Evolutionary conservation across 2,888 invertebrate species (phyloP), one percentile per base, ranked within the genome.

Genomic region (Endotricha flammealis): DNA sequence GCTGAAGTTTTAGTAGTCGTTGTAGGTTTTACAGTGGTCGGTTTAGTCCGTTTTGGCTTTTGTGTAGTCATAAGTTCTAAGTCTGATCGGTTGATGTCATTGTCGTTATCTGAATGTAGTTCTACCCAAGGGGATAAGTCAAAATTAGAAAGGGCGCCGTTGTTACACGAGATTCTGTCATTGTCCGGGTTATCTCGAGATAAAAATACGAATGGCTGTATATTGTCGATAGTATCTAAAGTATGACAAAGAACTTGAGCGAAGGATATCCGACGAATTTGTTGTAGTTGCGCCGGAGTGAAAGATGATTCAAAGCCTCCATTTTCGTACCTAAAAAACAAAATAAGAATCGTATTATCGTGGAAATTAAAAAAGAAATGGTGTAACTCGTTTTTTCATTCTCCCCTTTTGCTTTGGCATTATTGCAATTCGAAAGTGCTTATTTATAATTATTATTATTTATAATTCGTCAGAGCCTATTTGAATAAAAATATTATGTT

Each of bases 241-340:
- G 91, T 92, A 31, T 89, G 87, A 57, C 93, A 93, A 4, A 93
- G 75, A 2, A 95, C 88, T 60, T 94, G 91, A 0, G 95, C 90
- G 27, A 95, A 77, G 0, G 92, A 91, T 9, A 92, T 88, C 32
- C 90, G 87, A 17, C 93, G 82, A 27, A 95, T 89, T 49, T 93
- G 92, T 48, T 92, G 91, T 2, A 95, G 70, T 63, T 95, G 95
- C 0, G 91, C 90, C 2, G 91, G 90, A 0, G 93, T 94, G 57
- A 95, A 93, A 1, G 93, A 92, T 14, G 90, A 93, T 41, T 92
- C 91, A 27, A 91, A 89, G 2, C 89, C 90, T 1, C 90, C 90
- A 63, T 95, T 95, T 72, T 96, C 96, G 57, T 94, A 95, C 88
- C 90, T 88, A 50, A 25, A 67, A 64, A n/a, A 14, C 5, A 9